These are phyloP conservation scores for Halichondria panicea DNA, from an alignment of 37 sponge, comb jelly and placozoan genomes.

Conservation along the genomic window DNA sequence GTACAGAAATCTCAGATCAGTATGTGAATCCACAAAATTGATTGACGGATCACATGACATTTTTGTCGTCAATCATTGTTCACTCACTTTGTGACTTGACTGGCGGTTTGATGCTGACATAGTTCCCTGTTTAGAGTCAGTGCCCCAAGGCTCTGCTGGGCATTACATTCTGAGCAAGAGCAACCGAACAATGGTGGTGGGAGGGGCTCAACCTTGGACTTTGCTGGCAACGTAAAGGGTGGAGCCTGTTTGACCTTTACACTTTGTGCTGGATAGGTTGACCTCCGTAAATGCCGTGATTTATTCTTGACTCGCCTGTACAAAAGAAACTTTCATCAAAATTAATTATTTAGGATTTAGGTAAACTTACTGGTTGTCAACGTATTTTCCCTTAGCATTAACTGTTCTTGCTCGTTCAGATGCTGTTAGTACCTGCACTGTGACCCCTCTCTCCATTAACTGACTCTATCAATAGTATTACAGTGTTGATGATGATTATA, in stretches of 20 bases:
- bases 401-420: constrained; percentile 68
- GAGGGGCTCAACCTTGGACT: constrained; percentile 41
- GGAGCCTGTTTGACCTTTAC: too few species aligned
- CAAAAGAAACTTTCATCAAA: too few species aligned
- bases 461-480: neutral
- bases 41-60: neutral
- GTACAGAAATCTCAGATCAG: neutral
- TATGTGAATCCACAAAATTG: neutral
- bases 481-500: neutral
- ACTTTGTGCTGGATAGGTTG: constrained; percentile 56
- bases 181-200: constrained; percentile 84
- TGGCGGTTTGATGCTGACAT: neutral
- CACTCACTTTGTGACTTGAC: constrained; percentile 42
- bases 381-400: constrained; percentile 75
- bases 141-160: constrained; percentile 77
- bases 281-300: constrained; percentile 8
- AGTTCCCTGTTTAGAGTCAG: constrained; percentile 30
- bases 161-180: constrained; percentile 78
- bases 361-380: constrained; percentile 49
- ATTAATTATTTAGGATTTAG: too few species aligned
- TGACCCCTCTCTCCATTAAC: neutral
- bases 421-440: constrained; percentile 31
- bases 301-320: too few species aligned
- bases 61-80: neutral
- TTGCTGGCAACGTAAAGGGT: too few species aligned